phyloP scores from a whole-genome alignment of 2,113 vertebrate species.

The Amia ocellicauda region DNA sequence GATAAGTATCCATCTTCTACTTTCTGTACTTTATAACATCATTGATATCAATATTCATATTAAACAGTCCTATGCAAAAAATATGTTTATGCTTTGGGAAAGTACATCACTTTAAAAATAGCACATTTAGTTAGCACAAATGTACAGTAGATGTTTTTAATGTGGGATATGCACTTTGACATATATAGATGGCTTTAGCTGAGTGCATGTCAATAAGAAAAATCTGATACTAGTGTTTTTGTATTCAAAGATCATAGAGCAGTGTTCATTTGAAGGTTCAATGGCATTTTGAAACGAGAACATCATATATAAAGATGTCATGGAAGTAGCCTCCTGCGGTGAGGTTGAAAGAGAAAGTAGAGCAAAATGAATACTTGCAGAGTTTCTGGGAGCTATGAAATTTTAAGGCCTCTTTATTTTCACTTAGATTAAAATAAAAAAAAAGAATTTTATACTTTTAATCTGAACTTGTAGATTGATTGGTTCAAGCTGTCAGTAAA shows the following conservation, averaged over 20 bases:
- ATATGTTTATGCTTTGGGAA: constrained; percentile 51
- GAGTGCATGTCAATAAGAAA: constrained; percentile 71
- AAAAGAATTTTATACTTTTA: constrained; percentile 52
- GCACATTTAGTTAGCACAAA: constrained; percentile 30
- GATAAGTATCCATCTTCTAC: too few species aligned
- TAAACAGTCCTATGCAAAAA: constrained; percentile 41
- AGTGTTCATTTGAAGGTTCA: constrained; percentile 78
- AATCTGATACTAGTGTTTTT: constrained; percentile 70
- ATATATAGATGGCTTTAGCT: constrained; percentile 37
- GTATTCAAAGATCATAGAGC: constrained; percentile 71
- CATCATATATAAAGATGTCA: constrained; percentile 82
- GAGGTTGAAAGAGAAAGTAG: constrained; percentile 71
- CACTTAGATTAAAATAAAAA: constrained; percentile 70
- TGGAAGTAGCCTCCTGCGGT: constrained; percentile 67
- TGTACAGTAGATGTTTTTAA: constrained; percentile 39
- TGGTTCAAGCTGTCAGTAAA: constrained; percentile 50
- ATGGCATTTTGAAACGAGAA: constrained; percentile 78
- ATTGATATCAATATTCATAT: too few species aligned
- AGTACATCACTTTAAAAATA: constrained; percentile 46
- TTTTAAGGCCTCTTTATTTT: constrained; percentile 73
- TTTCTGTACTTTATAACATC: constrained; percentile 50
- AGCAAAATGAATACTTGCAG: constrained; percentile 69
- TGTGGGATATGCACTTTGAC: constrained; percentile 29
- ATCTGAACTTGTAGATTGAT: constrained; percentile 64
- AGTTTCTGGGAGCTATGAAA: constrained; percentile 70